These are phyloP conservation scores for Pangasius macronema DNA, from an alignment of 2,797 vertebrate genomes.

Conservation along the genomic window DNA sequence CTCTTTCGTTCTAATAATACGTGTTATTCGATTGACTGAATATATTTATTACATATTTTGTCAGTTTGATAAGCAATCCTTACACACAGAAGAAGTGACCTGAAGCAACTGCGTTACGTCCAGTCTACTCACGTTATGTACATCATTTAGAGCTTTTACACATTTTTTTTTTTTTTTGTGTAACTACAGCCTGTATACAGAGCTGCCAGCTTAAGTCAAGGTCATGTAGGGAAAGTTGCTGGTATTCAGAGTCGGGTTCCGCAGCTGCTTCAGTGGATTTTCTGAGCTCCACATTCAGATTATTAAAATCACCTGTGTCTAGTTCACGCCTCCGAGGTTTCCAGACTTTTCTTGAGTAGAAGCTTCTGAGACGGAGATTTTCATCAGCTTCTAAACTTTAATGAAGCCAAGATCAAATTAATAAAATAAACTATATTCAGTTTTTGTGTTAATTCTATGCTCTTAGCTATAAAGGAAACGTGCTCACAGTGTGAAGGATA, in stretches of 20 bases:
- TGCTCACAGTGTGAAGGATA: background rate
- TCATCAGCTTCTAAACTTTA: background rate
- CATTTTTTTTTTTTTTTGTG: background rate
- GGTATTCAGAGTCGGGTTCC: background rate
- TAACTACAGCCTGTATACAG: background rate
- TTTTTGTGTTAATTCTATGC: background rate
- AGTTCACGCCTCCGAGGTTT: background rate
- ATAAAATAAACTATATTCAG: background rate
- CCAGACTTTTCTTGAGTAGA: background rate
- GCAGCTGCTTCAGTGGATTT: background rate
- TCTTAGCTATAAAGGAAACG: background rate
- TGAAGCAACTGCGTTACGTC: background rate
- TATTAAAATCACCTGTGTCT: background rate
- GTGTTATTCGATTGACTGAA: conserved; percentile 70
- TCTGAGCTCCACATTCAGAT: background rate
- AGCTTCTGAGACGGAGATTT: background rate
- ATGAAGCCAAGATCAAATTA: background rate
- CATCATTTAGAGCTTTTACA: background rate
- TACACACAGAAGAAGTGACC: background rate
- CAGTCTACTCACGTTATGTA: background rate
- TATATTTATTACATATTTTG: conserved; percentile 68
- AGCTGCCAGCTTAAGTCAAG: background rate
- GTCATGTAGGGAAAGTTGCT: background rate
- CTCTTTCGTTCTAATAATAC: conserved; percentile 69
- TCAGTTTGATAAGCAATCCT: background rate